A percentile compares a stretch with the other conserved stretches of the same genome.
Conservation (phyloP, 2,888 invertebrate species). For the Serripes groenlandicus region DNA sequence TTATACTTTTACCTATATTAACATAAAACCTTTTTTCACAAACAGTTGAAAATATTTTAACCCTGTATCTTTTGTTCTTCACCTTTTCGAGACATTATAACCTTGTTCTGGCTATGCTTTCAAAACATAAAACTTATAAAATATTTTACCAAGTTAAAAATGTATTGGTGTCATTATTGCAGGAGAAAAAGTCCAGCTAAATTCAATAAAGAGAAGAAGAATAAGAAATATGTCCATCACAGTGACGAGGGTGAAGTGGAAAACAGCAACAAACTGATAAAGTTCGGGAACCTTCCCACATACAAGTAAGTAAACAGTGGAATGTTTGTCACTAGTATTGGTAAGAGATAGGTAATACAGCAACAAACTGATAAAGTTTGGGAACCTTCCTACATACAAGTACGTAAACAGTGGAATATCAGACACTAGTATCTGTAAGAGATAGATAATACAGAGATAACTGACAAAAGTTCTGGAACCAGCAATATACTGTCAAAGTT, state of each 20-base stretch:
- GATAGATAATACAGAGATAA: too few species aligned
- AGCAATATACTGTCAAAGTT: too few species aligned
- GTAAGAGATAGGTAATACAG: not conserved
- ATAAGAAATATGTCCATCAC: conserved; percentile 43
- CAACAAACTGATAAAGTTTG: conserved; percentile 85
- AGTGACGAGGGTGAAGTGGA: conserved; percentile 61
- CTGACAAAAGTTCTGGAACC: too few species aligned
- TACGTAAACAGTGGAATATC: conserved; percentile 62
- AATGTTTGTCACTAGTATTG: not conserved
- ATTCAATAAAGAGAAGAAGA: conserved; percentile 60
- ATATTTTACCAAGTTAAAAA: too few species aligned
- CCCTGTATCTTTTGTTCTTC: too few species aligned
- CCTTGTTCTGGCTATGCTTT: too few species aligned
- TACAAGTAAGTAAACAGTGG: conserved; percentile 82
- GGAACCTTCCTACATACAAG: conserved; percentile 86
- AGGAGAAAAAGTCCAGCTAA: conserved; percentile 69
- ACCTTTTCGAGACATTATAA: too few species aligned
- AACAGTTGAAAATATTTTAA: too few species aligned
- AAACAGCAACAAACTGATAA: conserved; percentile 79
- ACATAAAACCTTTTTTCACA: too few species aligned
- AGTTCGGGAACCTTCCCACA: conserved; percentile 86
- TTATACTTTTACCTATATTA: too few species aligned
- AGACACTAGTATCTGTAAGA: not conserved
- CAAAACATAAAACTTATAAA: too few species aligned
- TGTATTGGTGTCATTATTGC: too few species aligned